Evolutionary conservation across 1,140 invertebrate genomes (phyloP), one percentile per base, ranked within the genome.

Genomic region (Drosophila neocordata): DNA sequence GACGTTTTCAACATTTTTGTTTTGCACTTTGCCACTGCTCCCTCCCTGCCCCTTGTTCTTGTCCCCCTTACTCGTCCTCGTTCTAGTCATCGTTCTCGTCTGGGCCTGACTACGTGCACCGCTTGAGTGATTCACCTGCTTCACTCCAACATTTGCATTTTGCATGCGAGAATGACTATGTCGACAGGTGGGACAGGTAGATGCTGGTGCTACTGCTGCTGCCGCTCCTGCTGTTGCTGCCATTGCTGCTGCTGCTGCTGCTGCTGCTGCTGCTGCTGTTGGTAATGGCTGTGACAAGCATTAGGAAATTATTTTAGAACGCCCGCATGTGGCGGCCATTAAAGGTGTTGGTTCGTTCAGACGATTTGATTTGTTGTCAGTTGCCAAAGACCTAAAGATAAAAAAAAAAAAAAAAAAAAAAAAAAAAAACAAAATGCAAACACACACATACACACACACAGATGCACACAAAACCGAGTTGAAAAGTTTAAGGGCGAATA

Each of bases 321-420:
- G 52, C 64, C 51, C 73, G 65, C 73, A 75, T 75, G 81, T 69
- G 77, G 77, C 68, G 69, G 56, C 80, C 60, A 80, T 84, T 84
- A 80, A 84, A 84, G 79, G 61, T 66, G 75, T 65, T 66, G 57
- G 66, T 55, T 61, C 58, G 18, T 35, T 35, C 66, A 65, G 79
- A 77, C 70, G 66, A 82, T 82, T 82, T 78, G 79, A 82, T 82
- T 82, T 82, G 53, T 66, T 55, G 65, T 64, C 77, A 20, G 59
- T 41, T 41, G 65, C 64, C 48, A 69, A 70, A 60, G 52, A 67
- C 34, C 27, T 31, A 31, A 31, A 6, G 27, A 31, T 31, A 31
- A 31, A 31, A 66, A 53, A 8, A 20, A 35, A 15, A 38, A 27
- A 27, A 7, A 62, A 31, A 34, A 58, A 48, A n/a, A 9, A 18